Evolutionary conservation across 2,797 vertebrate species (phyloP), one percentile per base, ranked within the genome.

Genomic region (Hybognathus amarus): DNA sequence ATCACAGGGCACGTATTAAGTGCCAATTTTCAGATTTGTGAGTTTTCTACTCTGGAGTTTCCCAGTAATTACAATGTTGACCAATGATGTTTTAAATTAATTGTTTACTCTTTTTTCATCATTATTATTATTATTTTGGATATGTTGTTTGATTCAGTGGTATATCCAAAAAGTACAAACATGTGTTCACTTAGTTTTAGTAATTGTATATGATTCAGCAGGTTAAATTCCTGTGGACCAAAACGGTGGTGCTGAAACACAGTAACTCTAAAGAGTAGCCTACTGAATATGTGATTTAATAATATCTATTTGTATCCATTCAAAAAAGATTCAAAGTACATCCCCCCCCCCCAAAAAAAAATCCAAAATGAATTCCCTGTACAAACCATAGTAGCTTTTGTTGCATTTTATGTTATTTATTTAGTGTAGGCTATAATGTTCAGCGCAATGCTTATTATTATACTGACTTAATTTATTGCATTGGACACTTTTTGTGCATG

Each of bases 181-280:
- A 27, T 2, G 24, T 70, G 42, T 27, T 70, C n/a, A 45, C 3
- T 45, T 24, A 45, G 17, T 73, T 73, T 40, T 10, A 42, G 40
- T 42, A 27, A 15, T 33, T 74, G 22, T 33, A 22, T 22, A 33
- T 1, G 30, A 52, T 12, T 36, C 10, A 4, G 2, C 13, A 56
- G 1, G 52, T 40, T 77, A 12, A 64, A 47, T 40, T 24, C 5
- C 1, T 13, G 71, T 75, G 80, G 71, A 83, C 73, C 73, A 68
- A 83, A 77, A 9, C 2, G 1, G 61, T 77, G 73, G 81, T 77
- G 81, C 81, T 83, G 81, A 59, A 83, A 83, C 5, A 1, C 18
- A 42, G 6, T 30, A 38, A 9, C 36, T 45, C 24, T 4, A 15
- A 64, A 22, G 18, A 52, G 1, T 36, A 30, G 30, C 30, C 30